These are phyloP conservation scores for Felis chaus DNA, from an alignment of 2,113 vertebrate species.

Conservation along the genomic window DNA sequence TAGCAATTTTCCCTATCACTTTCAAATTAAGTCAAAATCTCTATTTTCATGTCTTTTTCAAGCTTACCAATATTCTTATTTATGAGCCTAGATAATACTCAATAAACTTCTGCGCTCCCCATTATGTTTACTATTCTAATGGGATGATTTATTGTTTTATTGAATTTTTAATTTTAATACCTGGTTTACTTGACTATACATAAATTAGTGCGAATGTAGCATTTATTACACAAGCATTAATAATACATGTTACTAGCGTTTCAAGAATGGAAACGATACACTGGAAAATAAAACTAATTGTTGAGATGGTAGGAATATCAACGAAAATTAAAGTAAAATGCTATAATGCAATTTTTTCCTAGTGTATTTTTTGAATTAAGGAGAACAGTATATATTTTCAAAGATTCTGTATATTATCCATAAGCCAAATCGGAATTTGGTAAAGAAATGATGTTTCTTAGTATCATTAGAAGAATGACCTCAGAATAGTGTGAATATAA, in stretches of 20 bases:
- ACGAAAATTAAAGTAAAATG: slow-evolving; percentile 3
- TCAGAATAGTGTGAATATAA: not conserved
- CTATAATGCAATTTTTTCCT: not conserved
- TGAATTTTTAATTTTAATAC: slow-evolving; percentile 42
- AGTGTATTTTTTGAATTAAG: not conserved
- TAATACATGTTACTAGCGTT: not conserved
- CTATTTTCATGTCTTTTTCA: not conserved
- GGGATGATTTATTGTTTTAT: slow-evolving; percentile 49
- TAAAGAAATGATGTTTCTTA: not conserved
- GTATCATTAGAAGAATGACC: not conserved
- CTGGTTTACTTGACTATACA: not conserved
- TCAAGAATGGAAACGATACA: not conserved
- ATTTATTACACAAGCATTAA: slow-evolving; percentile 59
- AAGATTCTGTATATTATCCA: not conserved
- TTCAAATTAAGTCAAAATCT: slow-evolving; percentile 8
- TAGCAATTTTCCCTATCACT: not conserved
- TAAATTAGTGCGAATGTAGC: slow-evolving; percentile 5
- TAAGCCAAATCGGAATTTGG: not conserved
- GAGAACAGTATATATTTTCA: not conserved
- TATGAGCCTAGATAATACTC: not conserved
- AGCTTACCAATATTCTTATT: not conserved
- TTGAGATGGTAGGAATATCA: not conserved
- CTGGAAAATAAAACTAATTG: not conserved
- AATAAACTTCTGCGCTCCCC: not conserved
- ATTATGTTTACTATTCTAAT: not conserved